phyloP scores from a whole-genome alignment of 2,797 vertebrate genomes.

The Heterohyrax brucei region DNA sequence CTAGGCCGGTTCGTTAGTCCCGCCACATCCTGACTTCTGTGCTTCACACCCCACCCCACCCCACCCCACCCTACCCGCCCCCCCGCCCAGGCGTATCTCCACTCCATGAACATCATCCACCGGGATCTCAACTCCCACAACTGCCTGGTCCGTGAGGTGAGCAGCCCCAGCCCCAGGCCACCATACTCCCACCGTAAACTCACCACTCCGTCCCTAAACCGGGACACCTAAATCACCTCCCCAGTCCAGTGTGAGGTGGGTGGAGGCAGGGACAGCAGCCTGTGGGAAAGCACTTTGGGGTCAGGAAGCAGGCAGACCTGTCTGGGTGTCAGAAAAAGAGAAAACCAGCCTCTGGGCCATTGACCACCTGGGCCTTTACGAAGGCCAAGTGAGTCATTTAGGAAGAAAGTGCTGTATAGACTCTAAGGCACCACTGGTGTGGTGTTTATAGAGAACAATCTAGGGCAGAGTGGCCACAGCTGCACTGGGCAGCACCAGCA shows the following conservation, averaged over 20 bases:
- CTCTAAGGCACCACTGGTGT: background rate
- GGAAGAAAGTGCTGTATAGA: background rate
- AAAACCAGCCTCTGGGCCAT: background rate
- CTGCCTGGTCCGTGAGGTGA: constrained; percentile 98
- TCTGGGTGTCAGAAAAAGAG: background rate
- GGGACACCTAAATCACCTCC: background rate
- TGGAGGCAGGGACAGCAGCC: background rate
- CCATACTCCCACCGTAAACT: background rate
- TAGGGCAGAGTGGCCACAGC: background rate
- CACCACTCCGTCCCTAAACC: accelerated
- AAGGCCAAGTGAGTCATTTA: background rate
- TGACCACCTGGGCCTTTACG: background rate
- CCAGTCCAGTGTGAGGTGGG: too few species aligned
- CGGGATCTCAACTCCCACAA: constrained; percentile 99
- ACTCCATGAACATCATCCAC: constrained; percentile 99
- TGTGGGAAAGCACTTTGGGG: background rate
- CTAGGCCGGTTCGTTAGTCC: accelerated
- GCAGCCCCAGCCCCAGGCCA: constrained; percentile 38
- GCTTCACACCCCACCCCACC: background rate
- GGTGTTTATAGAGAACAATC: background rate
- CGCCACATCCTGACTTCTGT: background rate
- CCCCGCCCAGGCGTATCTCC: constrained; percentile 95
- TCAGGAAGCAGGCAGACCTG: background rate
- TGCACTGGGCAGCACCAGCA: accelerated
- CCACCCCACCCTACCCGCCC: too few species aligned